Evolutionary conservation across 2,113 vertebrate species (phyloP).

Genomic region (Halichoerus grypus): DNA sequence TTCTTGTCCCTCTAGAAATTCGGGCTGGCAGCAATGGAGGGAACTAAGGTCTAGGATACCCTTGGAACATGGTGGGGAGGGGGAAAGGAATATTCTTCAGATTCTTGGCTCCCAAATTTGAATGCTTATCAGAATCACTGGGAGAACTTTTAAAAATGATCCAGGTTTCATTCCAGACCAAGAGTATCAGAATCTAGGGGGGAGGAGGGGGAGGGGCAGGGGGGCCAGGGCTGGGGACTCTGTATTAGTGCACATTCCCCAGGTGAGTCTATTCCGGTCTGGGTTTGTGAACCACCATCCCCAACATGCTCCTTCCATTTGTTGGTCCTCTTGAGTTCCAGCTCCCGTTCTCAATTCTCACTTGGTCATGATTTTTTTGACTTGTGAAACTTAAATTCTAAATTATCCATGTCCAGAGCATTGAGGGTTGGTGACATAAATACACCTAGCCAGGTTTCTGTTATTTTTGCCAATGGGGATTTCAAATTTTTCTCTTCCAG

Average conservation of each 20-base stretch:
- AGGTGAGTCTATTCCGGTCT: background rate
- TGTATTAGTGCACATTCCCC: background rate
- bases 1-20: background rate
- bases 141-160: background rate
- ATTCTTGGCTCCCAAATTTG: background rate
- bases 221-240: background rate
- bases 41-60: background rate
- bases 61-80: background rate
- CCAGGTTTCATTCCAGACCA: background rate
- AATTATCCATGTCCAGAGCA: background rate
- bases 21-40: background rate
- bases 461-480: background rate
- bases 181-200: background rate
- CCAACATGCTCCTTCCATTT: background rate
- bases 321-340: background rate
- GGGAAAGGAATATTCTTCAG: background rate
- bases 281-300: background rate
- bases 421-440: background rate
- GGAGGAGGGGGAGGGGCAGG: no score
- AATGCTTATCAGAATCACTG: background rate
- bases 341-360: background rate
- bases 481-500: slow-evolving; percentile 46
- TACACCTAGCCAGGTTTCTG: background rate
- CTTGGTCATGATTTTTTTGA: background rate
- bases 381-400: slow-evolving; percentile 28